Evolutionary conservation across 2,113 vertebrate species (phyloP).

Genomic region (Myxocyprinus asiaticus): DNA sequence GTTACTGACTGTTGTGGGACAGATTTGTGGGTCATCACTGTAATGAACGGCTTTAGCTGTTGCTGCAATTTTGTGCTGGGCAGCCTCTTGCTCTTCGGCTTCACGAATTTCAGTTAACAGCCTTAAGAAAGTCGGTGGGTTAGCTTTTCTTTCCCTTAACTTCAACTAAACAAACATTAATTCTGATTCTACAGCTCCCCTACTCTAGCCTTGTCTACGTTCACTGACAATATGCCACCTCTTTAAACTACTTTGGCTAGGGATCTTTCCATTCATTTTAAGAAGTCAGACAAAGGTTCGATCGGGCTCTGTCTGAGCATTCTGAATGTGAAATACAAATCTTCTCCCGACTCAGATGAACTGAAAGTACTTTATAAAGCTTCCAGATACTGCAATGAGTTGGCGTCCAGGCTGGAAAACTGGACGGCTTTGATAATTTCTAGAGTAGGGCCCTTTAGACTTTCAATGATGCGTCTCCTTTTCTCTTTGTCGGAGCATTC

Average conservation of each 20-base stretch:
- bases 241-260: background rate
- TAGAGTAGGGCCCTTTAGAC: conserved; percentile 24
- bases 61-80: background rate
- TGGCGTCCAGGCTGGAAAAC: background rate
- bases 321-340: conserved; percentile 29
- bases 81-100: too few species aligned
- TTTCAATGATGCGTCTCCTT: conserved; percentile 20
- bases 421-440: conserved; percentile 29
- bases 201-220: background rate
- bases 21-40: too few species aligned
- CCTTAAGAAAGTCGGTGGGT: too few species aligned
- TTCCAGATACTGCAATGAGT: background rate
- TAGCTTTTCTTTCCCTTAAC: too few species aligned
- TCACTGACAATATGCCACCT: background rate
- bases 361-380: conserved; percentile 20
- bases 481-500: conserved; percentile 36
- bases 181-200: too few species aligned
- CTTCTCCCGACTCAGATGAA: conserved; percentile 29
- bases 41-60: background rate
- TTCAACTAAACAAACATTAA: too few species aligned
- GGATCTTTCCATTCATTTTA: background rate
- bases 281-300: background rate
- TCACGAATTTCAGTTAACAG: too few species aligned
- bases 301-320: background rate
- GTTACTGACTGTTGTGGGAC: too few species aligned